These are phyloP conservation scores for Macropis europaea DNA, from an alignment of 2,888 invertebrate species.

Conservation along the genomic window DNA sequence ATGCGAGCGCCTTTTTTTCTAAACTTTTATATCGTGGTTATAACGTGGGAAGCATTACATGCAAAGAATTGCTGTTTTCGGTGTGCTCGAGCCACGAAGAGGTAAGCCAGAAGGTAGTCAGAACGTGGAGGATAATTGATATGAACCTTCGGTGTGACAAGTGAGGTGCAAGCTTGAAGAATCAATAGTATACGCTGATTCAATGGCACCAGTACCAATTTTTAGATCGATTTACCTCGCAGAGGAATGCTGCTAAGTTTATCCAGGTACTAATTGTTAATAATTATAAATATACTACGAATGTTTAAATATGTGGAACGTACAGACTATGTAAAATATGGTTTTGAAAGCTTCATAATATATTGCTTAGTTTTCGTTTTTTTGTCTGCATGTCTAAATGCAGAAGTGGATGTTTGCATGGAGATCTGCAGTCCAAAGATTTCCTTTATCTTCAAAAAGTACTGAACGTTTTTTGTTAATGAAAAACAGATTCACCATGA, in stretches of 20 bases:
- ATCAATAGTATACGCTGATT: slow-evolving; percentile 8
- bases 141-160: slow-evolving; percentile 6
- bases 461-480: neutral
- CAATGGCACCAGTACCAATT: slow-evolving; percentile 61
- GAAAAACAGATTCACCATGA: slow-evolving; percentile 59
- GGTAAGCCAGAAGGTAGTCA: too few relatives aligned
- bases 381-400: neutral
- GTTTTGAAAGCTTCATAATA: too few relatives aligned
- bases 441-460: neutral
- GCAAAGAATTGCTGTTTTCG: neutral
- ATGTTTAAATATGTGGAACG: too few relatives aligned
- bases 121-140: neutral
- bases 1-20: slow-evolving; percentile 20
- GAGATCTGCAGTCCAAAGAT: neutral
- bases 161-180: slow-evolving; percentile 2
- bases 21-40: slow-evolving; percentile 14
- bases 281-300: neutral
- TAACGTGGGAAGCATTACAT: slow-evolving; percentile 1
- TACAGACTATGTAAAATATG: too few relatives aligned
- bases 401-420: too few relatives aligned
- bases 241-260: slow-evolving; percentile 69
- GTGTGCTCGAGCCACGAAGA: neutral
- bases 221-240: slow-evolving; percentile 52
- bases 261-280: slow-evolving; percentile 40
- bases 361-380: too few relatives aligned